phyloP scores from a whole-genome alignment of 2,113 vertebrate species.

The Bubo scandiacus region DNA sequence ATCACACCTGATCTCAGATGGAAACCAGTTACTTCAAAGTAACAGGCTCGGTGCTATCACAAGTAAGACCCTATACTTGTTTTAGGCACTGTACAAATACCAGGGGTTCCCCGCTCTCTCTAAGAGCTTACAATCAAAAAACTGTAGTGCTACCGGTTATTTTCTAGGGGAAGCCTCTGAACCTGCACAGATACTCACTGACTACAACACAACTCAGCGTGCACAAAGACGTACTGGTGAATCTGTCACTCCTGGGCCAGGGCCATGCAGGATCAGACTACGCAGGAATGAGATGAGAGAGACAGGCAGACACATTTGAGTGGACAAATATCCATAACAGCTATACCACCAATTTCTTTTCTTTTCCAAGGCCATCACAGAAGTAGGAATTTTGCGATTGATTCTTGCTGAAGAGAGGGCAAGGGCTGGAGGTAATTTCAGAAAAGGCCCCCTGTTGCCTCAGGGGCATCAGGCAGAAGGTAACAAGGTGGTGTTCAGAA shows the following conservation, averaged over 20 bases:
- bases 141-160: neutral
- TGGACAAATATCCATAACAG: neutral
- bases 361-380: neutral
- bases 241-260: neutral
- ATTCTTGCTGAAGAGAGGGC: neutral
- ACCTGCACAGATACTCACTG: neutral
- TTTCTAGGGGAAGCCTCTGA: neutral
- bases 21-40: neutral
- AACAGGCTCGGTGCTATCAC: neutral
- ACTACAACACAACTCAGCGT: neutral
- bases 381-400: neutral
- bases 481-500: neutral
- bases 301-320: neutral
- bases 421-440: neutral
- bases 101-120: neutral
- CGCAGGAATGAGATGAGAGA: neutral
- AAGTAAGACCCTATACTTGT: neutral
- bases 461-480: neutral
- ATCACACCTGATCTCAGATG: neutral
- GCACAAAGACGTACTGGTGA: neutral
- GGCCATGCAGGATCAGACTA: neutral
- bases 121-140: neutral
- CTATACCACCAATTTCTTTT: neutral
- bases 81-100: neutral
- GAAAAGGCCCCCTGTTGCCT: neutral